Conservation (phyloP, 2,888 invertebrate genomes). For the Philereme transversata region DNA sequence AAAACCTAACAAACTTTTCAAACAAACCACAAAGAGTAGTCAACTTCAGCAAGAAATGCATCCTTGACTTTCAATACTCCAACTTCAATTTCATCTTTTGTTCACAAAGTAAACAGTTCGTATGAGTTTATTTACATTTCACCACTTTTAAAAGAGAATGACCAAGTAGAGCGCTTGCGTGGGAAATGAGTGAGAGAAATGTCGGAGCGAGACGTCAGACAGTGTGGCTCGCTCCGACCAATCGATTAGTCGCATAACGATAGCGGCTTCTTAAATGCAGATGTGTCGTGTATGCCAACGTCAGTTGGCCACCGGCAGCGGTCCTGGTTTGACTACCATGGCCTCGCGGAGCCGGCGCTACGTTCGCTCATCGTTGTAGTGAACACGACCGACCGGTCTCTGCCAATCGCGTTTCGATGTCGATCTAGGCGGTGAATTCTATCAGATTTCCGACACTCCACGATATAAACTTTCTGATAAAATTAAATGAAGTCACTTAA, state of each 20-base stretch:
- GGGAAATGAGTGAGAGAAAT: slow-evolving; percentile 64
- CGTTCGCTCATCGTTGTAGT: slow-evolving; percentile 66
- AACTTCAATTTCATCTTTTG: slow-evolving; percentile 57
- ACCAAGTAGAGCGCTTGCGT: slow-evolving; percentile 66
- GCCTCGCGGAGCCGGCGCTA: slow-evolving; percentile 49
- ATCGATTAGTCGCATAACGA: slow-evolving; percentile 85
- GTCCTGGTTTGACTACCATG: slow-evolving; percentile 67
- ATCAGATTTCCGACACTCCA: slow-evolving; percentile 37
- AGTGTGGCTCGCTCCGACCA: slow-evolving; percentile 79
- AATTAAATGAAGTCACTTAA: slow-evolving; percentile 11
- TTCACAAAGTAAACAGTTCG: slow-evolving; percentile 70
- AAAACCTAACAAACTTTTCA: slow-evolving; percentile 25
- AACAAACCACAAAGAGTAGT: slow-evolving; percentile 21
- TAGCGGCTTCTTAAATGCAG: slow-evolving; percentile 84
- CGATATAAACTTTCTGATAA: slow-evolving; percentile 15
- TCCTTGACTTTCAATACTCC: slow-evolving; percentile 40
- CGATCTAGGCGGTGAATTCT: slow-evolving; percentile 39
- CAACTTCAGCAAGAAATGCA: slow-evolving; percentile 25
- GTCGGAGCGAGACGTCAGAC: slow-evolving; percentile 64
- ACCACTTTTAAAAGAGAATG: slow-evolving; percentile 75
- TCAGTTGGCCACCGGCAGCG: slow-evolving; percentile 78
- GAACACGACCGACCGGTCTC: slow-evolving; percentile 56
- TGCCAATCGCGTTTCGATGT: slow-evolving; percentile 56
- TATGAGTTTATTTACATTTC: slow-evolving; percentile 81
- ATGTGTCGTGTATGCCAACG: slow-evolving; percentile 80